phyloP scores from a whole-genome alignment of 2,113 vertebrate genomes.

The Caranx ignobilis region DNA sequence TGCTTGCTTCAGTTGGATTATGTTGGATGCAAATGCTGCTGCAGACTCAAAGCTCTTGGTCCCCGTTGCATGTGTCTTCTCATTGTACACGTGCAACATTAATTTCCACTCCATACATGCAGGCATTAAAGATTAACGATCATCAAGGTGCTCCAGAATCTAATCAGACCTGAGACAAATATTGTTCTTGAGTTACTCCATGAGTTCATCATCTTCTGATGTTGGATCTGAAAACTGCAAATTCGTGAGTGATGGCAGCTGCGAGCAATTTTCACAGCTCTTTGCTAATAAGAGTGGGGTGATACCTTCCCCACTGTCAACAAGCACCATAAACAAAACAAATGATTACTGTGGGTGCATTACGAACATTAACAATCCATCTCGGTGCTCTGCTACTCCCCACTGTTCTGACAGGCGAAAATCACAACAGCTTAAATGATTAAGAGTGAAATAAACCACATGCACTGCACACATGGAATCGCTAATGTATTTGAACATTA shows the following conservation, averaged over 20 bases:
- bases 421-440: constrained; percentile 43
- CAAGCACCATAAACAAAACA: constrained; percentile 36
- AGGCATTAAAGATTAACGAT: neutral
- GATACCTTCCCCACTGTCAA: constrained; percentile 9
- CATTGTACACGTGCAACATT: neutral
- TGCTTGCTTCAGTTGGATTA: neutral
- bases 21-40: neutral
- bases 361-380: constrained; percentile 47
- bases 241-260: constrained; percentile 25
- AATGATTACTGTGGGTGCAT: constrained; percentile 26
- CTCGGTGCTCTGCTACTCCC: constrained; percentile 3
- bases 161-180: neutral
- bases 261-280: constrained; percentile 40
- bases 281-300: constrained; percentile 7
- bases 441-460: constrained; percentile 26
- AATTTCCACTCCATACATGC: neutral
- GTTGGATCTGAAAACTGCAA: neutral
- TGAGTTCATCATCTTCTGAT: neutral
- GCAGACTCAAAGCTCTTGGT: neutral
- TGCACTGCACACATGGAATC: constrained; percentile 14
- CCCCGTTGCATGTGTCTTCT: neutral
- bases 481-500: constrained; percentile 7
- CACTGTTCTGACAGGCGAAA: constrained; percentile 24
- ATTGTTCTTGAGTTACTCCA: neutral
- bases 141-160: neutral